Percentiles rank a stretch among this genome's conserved stretches.
These are phyloP conservation scores for Lithosia quadra DNA, from an alignment of 2,888 invertebrate genomes.

Conservation along the genomic window DNA sequence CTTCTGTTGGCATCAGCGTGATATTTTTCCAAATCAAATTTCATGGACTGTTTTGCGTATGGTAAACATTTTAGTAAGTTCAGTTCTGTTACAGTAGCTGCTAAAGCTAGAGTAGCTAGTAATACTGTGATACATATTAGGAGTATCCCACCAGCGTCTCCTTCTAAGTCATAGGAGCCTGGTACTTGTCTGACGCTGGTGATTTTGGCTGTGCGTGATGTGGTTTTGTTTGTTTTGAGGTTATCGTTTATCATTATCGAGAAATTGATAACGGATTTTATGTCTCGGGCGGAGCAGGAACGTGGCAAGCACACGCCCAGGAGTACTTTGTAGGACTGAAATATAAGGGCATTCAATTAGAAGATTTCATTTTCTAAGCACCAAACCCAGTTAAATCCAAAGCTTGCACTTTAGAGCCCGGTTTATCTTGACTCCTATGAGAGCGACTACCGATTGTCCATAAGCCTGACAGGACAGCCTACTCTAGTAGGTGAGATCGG, in stretches of 20 bases:
- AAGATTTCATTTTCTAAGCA: neutral
- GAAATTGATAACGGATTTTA: constrained; percentile 80
- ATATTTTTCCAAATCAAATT: constrained; percentile 74
- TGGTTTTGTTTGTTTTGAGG: constrained; percentile 69
- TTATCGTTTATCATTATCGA: constrained; percentile 80
- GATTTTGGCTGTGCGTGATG: constrained; percentile 70
- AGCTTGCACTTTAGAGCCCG: no score
- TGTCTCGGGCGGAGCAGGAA: constrained; percentile 76
- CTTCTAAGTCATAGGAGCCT: constrained; percentile 60
- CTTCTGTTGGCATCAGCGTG: constrained; percentile 59
- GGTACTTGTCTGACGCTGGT: constrained; percentile 65
- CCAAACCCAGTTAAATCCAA: no score
- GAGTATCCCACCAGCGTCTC: constrained; percentile 68
- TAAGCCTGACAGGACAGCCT: no score
- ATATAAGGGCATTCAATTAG: constrained; percentile 27
- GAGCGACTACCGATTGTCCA: no score
- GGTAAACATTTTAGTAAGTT: constrained; percentile 66
- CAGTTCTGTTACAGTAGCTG: constrained; percentile 81
- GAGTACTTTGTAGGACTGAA: constrained; percentile 73
- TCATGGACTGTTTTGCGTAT: constrained; percentile 65
- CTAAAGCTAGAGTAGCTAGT: constrained; percentile 64
- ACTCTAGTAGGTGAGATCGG: no score
- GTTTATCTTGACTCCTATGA: no score
- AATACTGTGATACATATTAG: constrained; percentile 65
- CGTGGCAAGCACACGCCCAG: constrained; percentile 83